A percentile compares a stretch with the other conserved stretches of the same genome.
These are phyloP conservation scores for Drusus annulatus DNA, from an alignment of 1,140 invertebrate genomes.

Conservation along the genomic window DNA sequence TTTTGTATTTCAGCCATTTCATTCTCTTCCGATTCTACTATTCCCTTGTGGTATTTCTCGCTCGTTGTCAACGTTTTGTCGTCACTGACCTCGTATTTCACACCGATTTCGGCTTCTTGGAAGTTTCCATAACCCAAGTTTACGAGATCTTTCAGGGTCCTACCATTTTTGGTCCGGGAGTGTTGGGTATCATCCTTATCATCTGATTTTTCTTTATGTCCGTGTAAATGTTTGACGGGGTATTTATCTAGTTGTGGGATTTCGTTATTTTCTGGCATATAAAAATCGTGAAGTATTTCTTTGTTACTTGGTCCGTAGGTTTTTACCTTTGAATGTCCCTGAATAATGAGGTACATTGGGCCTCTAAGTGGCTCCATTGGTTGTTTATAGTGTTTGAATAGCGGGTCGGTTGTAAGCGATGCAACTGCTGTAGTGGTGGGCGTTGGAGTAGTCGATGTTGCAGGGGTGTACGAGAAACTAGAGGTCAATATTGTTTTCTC, in stretches of 20 bases:
- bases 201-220: conserved; percentile 64
- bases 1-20: conserved; percentile 63
- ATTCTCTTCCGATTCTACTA: conserved; percentile 71
- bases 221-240: conserved; percentile 71
- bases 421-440: conserved; percentile 63
- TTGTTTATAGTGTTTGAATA: conserved; percentile 77
- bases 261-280: conserved; percentile 71
- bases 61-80: conserved; percentile 65
- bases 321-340: conserved; percentile 87
- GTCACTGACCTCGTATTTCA: conserved; percentile 72
- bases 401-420: conserved; percentile 70
- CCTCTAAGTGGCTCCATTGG: conserved; percentile 75
- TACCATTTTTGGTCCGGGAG: conserved; percentile 51
- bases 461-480: conserved; percentile 60
- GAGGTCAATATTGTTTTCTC: conserved; percentile 49
- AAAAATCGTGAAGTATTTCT: conserved; percentile 62
- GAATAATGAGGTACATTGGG: conserved; percentile 84
- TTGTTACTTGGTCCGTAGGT: conserved; percentile 81
- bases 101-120: conserved; percentile 71
- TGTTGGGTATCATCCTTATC: conserved; percentile 56
- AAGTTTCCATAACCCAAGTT: conserved; percentile 66
- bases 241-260: conserved; percentile 64
- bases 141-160: conserved; percentile 54
- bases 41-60: conserved; percentile 74
- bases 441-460: conserved; percentile 66